Evolutionary conservation across 1,140 invertebrate species (phyloP).

Genomic region (Protaetia brevitarsis): DNA sequence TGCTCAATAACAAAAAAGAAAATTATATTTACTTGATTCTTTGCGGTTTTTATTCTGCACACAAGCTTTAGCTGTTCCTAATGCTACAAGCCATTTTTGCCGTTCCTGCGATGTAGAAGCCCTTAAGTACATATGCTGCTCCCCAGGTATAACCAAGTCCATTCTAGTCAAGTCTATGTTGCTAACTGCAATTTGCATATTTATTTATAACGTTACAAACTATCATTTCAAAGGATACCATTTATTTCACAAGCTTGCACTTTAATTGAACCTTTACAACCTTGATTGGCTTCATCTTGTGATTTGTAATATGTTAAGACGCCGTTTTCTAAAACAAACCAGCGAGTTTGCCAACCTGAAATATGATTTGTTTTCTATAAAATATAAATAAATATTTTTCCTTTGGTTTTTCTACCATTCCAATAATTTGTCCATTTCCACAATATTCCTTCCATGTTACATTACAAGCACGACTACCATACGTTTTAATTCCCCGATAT

Average conservation of each 20-base stretch:
- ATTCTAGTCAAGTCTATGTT: conserved; percentile 66
- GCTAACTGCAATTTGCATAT: conserved; percentile 58
- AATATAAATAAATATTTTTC: neutral
- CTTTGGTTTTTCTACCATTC: conserved; percentile 61
- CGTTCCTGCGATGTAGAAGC: conserved; percentile 71
- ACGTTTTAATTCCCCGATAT: neutral
- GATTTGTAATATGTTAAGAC: conserved; percentile 80
- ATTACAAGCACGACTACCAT: neutral
- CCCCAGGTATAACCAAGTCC: conserved; percentile 76
- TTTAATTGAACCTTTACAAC: conserved; percentile 80
- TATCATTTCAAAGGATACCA: conserved; percentile 52
- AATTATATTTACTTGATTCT: conserved; percentile 45
- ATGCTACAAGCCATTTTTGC: conserved; percentile 76
- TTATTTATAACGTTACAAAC: neutral
- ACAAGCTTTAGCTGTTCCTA: conserved; percentile 78
- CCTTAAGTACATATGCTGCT: conserved; percentile 77
- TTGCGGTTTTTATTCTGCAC: conserved; percentile 52
- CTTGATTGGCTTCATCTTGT: conserved; percentile 77
- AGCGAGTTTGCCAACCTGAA: conserved; percentile 80
- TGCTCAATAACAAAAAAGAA: neutral
- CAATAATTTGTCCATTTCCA: conserved; percentile 85
- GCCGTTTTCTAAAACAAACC: conserved; percentile 80
- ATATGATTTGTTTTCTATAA: conserved; percentile 21
- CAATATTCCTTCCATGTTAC: conserved; percentile 67
- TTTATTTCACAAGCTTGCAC: conserved; percentile 79